phyloP scores from a whole-genome alignment of 1,140 invertebrate species.

The Protaetia brevitarsis region DNA sequence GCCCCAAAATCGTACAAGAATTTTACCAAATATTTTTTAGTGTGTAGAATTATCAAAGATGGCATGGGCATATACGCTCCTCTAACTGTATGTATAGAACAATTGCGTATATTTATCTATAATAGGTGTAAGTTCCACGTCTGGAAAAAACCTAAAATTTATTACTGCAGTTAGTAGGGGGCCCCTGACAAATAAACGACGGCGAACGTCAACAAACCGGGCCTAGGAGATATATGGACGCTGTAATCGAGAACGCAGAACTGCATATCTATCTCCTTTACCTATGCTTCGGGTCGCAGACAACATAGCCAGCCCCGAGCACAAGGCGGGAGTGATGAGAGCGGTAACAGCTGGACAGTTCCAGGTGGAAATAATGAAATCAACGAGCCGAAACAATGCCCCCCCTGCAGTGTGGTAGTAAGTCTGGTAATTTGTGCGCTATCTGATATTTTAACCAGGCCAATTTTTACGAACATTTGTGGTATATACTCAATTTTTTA shows the following conservation, averaged over 20 bases:
- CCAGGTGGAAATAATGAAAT: constrained; percentile 48
- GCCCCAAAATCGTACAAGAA: too few relatives aligned
- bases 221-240: constrained; percentile 44
- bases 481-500: too few relatives aligned
- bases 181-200: constrained; percentile 42
- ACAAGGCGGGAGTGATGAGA: constrained; percentile 42
- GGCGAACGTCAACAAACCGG: constrained; percentile 36
- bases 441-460: constrained; percentile 16
- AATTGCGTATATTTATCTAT: too few relatives aligned
- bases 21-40: too few relatives aligned
- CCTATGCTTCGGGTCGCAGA: too few relatives aligned
- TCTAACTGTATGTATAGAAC: too few relatives aligned
- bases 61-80: too few relatives aligned
- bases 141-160: constrained; percentile 7
- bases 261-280: too few relatives aligned
- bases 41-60: too few relatives aligned
- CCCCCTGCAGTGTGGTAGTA: too few relatives aligned
- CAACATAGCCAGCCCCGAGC: constrained; percentile 32
- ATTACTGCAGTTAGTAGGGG: constrained; percentile 21
- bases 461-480: too few relatives aligned
- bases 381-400: constrained; percentile 46
- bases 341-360: constrained; percentile 43
- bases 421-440: background rate
- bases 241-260: constrained; percentile 41
- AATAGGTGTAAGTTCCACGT: background rate